A percentile compares a stretch with the other conserved stretches of the same genome.
phyloP scores from a whole-genome alignment of 2,113 vertebrate genomes.

The Tupaia tana region DNA sequence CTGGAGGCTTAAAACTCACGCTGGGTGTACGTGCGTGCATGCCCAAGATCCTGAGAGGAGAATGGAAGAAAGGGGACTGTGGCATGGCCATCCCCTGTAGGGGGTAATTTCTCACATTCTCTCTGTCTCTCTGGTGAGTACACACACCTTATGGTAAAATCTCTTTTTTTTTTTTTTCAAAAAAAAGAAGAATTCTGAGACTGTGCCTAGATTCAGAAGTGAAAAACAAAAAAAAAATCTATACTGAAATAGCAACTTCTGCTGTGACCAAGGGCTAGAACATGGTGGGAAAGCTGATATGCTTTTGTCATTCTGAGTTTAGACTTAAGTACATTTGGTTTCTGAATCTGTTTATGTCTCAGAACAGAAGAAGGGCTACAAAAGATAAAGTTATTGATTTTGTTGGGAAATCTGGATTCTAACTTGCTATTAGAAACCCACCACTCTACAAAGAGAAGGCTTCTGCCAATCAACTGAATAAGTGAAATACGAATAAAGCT shows the following conservation, averaged over 20 bases:
- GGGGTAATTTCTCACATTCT: no score
- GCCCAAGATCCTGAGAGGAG: no score
- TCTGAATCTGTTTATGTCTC: constrained; percentile 26
- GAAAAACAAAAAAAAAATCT: neutral
- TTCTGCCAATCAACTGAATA: constrained; percentile 55
- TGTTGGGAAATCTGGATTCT: neutral
- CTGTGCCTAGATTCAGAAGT: neutral
- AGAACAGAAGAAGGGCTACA: neutral
- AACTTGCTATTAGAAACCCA: constrained; percentile 44
- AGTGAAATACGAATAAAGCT: constrained; percentile 65
- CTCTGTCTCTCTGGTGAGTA: no score
- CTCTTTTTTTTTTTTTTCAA: no score
- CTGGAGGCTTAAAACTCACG: no score
- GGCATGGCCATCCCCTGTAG: no score
- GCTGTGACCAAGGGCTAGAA: neutral
- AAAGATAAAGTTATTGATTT: constrained; percentile 15
- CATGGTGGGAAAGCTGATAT: neutral
- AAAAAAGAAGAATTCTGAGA: neutral
- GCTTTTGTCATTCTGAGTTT: neutral
- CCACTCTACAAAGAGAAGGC: constrained; percentile 13
- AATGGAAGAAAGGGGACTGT: no score
- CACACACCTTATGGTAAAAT: no score
- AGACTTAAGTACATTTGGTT: neutral
- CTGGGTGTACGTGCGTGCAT: no score
- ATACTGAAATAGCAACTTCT: neutral